Evolutionary conservation across 1,140 invertebrate species (phyloP).

Genomic region (Magallana angulata): DNA sequence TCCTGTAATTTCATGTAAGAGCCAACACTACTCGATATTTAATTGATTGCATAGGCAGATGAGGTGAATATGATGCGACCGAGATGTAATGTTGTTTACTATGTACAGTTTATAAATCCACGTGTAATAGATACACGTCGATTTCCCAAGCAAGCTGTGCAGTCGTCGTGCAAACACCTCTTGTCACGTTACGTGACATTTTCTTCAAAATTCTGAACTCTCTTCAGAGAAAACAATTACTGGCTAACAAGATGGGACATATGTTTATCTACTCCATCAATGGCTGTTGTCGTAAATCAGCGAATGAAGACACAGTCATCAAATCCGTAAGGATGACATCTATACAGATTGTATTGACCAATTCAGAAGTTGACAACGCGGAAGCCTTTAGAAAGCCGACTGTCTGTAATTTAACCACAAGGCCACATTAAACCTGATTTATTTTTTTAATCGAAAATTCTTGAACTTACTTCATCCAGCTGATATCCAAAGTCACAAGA

Average conservation of each 20-base stretch:
- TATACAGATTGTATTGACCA: too few relatives aligned
- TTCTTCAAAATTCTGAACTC: neutral
- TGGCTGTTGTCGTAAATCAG: neutral
- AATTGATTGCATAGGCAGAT: neutral
- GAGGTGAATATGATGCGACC: neutral
- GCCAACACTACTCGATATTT: neutral
- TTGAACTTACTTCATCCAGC: too few relatives aligned
- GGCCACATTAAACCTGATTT: too few relatives aligned
- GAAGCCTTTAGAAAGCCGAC: too few relatives aligned
- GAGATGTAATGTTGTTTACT: neutral
- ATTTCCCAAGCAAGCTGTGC: neutral
- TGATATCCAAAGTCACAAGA: too few relatives aligned
- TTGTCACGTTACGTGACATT: neutral
- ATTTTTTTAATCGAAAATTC: too few relatives aligned
- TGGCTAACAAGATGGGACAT: neutral
- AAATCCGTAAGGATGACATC: too few relatives aligned
- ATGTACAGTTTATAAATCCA: neutral
- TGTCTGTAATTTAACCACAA: too few relatives aligned
- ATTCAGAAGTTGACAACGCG: too few relatives aligned
- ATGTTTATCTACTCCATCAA: constrained; percentile 20
- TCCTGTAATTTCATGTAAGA: neutral
- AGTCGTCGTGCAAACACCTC: neutral
- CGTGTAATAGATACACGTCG: neutral
- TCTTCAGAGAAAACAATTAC: neutral
- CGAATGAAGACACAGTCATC: neutral